phyloP scores from a whole-genome alignment of 1,140 invertebrate species.

The Cepaea nemoralis region DNA sequence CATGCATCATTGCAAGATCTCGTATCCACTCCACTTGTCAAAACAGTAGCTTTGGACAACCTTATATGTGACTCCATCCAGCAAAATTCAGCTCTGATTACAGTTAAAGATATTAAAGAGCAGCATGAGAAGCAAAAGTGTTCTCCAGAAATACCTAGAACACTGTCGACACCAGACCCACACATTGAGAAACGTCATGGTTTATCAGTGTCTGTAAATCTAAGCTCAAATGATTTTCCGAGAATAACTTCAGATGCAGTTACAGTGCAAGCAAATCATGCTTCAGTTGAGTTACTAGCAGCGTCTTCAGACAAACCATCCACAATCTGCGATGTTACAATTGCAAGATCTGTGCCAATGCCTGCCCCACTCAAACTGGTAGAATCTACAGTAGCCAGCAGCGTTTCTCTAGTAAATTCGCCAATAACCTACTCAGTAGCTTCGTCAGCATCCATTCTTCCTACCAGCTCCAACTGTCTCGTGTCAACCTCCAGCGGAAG shows the following conservation, averaged over 20 bases:
- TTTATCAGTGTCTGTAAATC: background rate
- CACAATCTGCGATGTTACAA: too few species aligned
- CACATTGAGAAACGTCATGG: too few species aligned
- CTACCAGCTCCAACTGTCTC: background rate
- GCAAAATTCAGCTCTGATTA: background rate
- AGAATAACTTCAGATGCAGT: background rate
- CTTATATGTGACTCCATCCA: too few species aligned
- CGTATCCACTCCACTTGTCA: too few species aligned
- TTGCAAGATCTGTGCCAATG: too few species aligned
- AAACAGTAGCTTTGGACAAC: too few species aligned
- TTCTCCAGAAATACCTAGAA: background rate
- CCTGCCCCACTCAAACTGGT: too few species aligned
- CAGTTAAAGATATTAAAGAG: background rate
- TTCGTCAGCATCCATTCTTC: background rate
- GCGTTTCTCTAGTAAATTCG: background rate
- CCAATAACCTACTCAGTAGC: background rate
- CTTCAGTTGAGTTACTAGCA: background rate
- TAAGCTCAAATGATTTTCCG: background rate
- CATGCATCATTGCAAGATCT: too few species aligned
- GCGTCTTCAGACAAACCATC: too few species aligned
- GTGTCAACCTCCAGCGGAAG: background rate
- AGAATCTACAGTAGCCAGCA: background rate
- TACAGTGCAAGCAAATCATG: background rate
- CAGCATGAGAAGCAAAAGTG: background rate
- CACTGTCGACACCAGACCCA: background rate